Base-by-base conservation (phyloP, 2,113 vertebrate genomes). In the Danionella cerebrum region DNA sequence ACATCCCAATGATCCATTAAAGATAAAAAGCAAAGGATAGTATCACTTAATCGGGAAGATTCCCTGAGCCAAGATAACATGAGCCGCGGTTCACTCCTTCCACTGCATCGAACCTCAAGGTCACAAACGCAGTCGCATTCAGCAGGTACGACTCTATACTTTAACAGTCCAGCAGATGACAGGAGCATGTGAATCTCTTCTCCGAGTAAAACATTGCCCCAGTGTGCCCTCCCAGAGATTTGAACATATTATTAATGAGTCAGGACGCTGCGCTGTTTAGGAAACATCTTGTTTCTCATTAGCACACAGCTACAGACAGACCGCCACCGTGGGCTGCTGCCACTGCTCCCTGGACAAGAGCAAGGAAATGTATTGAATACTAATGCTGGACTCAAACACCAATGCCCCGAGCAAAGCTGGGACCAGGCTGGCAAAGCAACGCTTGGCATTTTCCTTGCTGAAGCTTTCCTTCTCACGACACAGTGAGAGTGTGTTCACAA, bases 201-300 rank as follows among this genome's bases (percentile, higher is more conserved):
- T 53, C 36, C 33, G 51, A 33, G 47, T 44, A 27, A 52, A 58
- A 59, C 69, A 12, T 63, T 47, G 54, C 21, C 47, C 53, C 29
- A 14, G 39, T 8, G 24, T 66, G 29, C 21, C 31, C 8, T 53
- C 39, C 3, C 35, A 19, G 36, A 65, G 19, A 71, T 54, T 65
- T 64, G 41, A n/a, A 59, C 64, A 48, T 24, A 47, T 69, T 67
- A 62, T 73, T 69, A 65, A 69, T 72, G 53, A 65, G 69, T 41
- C 35, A 33, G 62, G 66, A 51, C 33, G 16, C 25, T 53, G 14
- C 41, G 21, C 44, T 65, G 68, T 68, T 68, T 76, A 54, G 69
- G 42, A 75, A 76, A 66, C 66, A 67, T 68, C 65, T 53, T 77
- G 69, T 75, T 72, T 60, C 74, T 84, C 74, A 76, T 80, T 77